Base-by-base conservation (phyloP, 1,140 invertebrate species). In the Diuraphis noxia region DNA sequence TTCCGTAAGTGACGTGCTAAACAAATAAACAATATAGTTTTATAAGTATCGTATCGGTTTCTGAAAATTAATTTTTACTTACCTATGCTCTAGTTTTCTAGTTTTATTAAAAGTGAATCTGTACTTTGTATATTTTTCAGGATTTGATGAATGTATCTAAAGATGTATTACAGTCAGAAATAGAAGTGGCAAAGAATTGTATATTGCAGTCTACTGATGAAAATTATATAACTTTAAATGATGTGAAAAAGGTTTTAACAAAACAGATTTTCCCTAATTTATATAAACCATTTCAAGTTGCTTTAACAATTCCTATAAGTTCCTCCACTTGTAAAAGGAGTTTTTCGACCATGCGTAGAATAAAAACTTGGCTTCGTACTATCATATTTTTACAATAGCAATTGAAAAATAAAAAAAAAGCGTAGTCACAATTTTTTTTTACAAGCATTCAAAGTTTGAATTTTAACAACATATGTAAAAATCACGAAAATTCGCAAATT, bases 91-190 rank as follows among this genome's bases (percentile, higher is more conserved):
- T n/a, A n/a, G n/a, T n/a, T n/a, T n/a, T n/a, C n/a, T n/a, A 79
- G 9, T 79, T 79, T 77, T 77, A 77, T 72, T 72, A n/a, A 36
- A 79, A 79, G 72, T 79, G 21, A 79, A 38, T 34, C 25, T 79
- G 72, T 79, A 79, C 38, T 79, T 79, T 79, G 13, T 79, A 79
- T 79, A 36, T 79, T 79, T 79, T 79, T 79, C 34, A 79, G 34
- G n/a, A 79, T 79, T 79, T 79, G 72, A 79, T 79, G 72, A 38
- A 36, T 79, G 72, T 79, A 36, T 19, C 72, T 79, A 79, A 79
- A 79, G 72, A 79, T 13, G 10, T 79, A 79, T 21, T n/a, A 9
- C 2, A 79, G 34, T 79, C 72, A 36, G 72, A 79, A 79, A 79
- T 79, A 36, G 34, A 17, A 36, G 34, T 79, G 72, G 72, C 34